phyloP scores from a whole-genome alignment of 2,113 vertebrate genomes.

The Microtus pennsylvanicus region DNA sequence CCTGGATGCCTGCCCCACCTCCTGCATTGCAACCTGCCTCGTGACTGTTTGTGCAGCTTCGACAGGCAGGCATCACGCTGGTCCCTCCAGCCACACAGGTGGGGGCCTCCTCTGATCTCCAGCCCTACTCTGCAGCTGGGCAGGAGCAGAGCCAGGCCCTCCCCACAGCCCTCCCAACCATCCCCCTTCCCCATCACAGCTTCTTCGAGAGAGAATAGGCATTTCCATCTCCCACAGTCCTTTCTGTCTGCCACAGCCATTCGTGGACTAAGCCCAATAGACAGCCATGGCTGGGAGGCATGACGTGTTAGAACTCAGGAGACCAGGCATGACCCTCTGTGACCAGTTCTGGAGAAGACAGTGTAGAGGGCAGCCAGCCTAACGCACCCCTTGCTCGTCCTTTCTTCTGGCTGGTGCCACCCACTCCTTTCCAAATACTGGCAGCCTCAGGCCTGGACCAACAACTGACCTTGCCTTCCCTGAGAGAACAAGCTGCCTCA shows the following conservation, averaged over 20 bases:
- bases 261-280: not conserved
- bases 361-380: not conserved
- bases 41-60: constrained; percentile 84
- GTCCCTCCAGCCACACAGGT: constrained; percentile 69
- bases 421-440: not conserved
- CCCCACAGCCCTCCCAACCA: not conserved
- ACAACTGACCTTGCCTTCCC: not conserved
- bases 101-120: constrained; percentile 82
- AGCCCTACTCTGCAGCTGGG: constrained; percentile 81
- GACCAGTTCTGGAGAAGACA: not conserved
- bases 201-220: constrained; percentile 27
- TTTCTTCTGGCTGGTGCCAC: not conserved
- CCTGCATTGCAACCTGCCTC: constrained; percentile 67
- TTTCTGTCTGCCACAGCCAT: not conserved
- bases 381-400: not conserved
- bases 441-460: not conserved
- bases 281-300: not conserved
- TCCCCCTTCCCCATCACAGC: not conserved
- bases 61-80: constrained; percentile 75
- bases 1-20: constrained; percentile 72
- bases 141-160: constrained; percentile 75
- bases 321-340: not conserved
- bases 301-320: not conserved
- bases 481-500: constrained; percentile 2
- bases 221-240: not conserved